These are phyloP conservation scores for Brotula barbata DNA, from an alignment of 2,797 vertebrate genomes.

Conservation along the genomic window DNA sequence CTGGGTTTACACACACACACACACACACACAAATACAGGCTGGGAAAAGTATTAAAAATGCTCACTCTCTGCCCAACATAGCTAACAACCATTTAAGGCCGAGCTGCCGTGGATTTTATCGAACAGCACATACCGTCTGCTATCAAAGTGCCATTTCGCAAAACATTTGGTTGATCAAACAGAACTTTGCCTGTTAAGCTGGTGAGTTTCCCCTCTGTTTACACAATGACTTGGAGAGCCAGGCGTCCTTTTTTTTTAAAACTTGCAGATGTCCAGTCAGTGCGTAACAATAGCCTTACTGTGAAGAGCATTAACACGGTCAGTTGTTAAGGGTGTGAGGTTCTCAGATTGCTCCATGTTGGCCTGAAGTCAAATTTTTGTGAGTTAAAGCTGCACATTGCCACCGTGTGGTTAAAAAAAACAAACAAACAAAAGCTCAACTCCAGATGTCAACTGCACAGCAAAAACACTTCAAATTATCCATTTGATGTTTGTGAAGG, in stretches of 20 bases:
- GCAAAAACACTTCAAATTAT: neutral
- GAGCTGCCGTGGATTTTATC: constrained; percentile 12
- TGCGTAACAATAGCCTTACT: constrained; percentile 31
- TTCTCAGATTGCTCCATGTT: constrained; percentile 12
- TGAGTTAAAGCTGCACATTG: constrained; percentile 31
- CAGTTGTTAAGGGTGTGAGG: constrained; percentile 28
- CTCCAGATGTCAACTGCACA: neutral
- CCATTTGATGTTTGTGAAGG: neutral
- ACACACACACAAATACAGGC: constrained; percentile 17
- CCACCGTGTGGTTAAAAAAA: constrained; percentile 54
- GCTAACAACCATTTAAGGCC: constrained; percentile 29
- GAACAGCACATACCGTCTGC: neutral
- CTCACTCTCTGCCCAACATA: constrained; percentile 17
- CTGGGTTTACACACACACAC: constrained; percentile 39
- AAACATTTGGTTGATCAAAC: constrained; percentile 35
- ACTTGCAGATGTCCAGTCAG: neutral
- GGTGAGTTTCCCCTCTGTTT: too few relatives aligned
- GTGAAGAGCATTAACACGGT: constrained; percentile 22
- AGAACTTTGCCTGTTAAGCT: constrained; percentile 49
- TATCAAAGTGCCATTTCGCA: constrained; percentile 21
- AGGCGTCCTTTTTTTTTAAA: constrained; percentile 11
- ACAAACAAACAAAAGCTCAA: too few relatives aligned
- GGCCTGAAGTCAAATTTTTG: neutral
- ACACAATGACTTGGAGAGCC: constrained; percentile 20
- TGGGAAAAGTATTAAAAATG: constrained; percentile 51